A percentile compares a stretch with the other conserved stretches of the same genome.
phyloP scores from a whole-genome alignment of 1,140 invertebrate genomes.

The Rhagoletis zephyria region DNA sequence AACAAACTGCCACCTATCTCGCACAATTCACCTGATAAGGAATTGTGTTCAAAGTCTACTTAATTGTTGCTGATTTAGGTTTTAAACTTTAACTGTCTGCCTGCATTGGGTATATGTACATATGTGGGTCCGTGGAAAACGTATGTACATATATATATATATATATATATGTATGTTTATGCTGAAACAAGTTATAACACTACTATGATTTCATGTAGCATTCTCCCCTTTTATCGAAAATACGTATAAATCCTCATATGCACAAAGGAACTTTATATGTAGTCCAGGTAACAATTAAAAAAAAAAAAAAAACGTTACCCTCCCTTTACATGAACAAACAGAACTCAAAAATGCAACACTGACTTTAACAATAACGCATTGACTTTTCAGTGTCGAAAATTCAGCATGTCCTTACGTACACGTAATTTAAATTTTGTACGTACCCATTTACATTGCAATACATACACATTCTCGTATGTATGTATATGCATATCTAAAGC shows the following conservation, averaged over 20 bases:
- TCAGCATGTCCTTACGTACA: not conserved
- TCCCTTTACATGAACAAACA: not conserved
- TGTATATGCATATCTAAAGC: not conserved
- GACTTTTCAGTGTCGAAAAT: not conserved
- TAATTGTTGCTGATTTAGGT: not conserved
- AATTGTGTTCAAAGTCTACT: not conserved
- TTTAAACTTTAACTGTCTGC: not conserved
- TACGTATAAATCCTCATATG: not conserved
- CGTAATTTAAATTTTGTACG: no score
- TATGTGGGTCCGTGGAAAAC: no score
- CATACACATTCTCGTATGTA: not conserved
- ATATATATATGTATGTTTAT: no score
- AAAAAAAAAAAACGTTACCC: conserved; percentile 5
- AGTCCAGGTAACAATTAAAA: not conserved
- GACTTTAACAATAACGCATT: not conserved
- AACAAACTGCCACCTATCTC: not conserved
- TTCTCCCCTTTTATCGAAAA: not conserved
- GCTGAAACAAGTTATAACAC: conserved; percentile 35
- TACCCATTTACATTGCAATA: not conserved
- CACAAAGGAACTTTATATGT: not conserved
- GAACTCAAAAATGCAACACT: not conserved
- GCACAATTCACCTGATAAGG: not conserved
- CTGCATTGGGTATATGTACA: no score
- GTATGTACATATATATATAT: no score
- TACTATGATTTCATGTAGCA: conserved; percentile 54